A percentile compares a stretch with the other conserved stretches of the same genome.
These are phyloP conservation scores for Brachionus rotundiformis DNA, from an alignment of 1,140 invertebrate species.

Conservation along the genomic window DNA sequence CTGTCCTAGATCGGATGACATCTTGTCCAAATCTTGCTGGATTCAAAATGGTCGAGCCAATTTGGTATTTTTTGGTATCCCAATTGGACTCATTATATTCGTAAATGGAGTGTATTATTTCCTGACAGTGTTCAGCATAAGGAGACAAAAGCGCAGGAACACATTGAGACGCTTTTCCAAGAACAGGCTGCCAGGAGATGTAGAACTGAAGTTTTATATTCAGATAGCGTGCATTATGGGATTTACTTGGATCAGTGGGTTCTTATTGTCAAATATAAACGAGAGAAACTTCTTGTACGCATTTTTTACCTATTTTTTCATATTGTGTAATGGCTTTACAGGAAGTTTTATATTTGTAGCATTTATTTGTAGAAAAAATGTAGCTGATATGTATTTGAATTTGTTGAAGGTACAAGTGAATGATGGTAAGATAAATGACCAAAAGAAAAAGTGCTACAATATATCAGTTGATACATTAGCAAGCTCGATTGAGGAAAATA, in stretches of 20 bases:
- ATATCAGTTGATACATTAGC: neutral
- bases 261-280: conserved; percentile 58
- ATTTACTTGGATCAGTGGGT: conserved; percentile 64
- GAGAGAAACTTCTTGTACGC: conserved; percentile 54
- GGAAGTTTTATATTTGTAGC: conserved; percentile 62
- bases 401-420: neutral
- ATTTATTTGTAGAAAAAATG: conserved; percentile 59
- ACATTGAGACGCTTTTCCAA: conserved; percentile 26
- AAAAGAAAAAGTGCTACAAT: neutral
- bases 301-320: conserved; percentile 58
- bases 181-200: conserved; percentile 55
- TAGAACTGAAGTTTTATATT: conserved; percentile 68
- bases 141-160: conserved; percentile 59
- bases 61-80: conserved; percentile 61
- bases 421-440: neutral
- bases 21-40: conserved; percentile 63
- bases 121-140: conserved; percentile 65
- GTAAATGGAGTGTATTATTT: conserved; percentile 61
- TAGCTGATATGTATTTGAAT: conserved; percentile 55
- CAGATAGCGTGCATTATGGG: conserved; percentile 66
- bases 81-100: conserved; percentile 60
- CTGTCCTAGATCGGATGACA: neutral
- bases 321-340: conserved; percentile 59
- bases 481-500: neutral
- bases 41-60: conserved; percentile 60